Evolutionary conservation across 2,797 vertebrate species (phyloP).

Genomic region (Carapus acus): DNA sequence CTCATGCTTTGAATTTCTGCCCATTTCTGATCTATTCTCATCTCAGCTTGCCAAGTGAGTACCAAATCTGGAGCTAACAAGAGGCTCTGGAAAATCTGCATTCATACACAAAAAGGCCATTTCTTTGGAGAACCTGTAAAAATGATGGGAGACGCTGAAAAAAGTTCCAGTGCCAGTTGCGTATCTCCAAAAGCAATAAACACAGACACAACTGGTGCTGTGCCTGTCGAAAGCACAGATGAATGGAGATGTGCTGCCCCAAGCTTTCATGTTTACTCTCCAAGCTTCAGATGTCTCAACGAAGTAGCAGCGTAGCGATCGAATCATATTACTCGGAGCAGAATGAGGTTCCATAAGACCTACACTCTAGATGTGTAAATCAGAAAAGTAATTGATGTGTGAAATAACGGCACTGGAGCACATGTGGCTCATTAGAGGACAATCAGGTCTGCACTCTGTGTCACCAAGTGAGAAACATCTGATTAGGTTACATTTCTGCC

Average conservation of each 20-base stretch:
- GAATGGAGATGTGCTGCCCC: neutral
- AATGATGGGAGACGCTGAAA: too few relatives aligned
- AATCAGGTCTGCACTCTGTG: conserved; percentile 28
- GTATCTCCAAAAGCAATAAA: too few relatives aligned
- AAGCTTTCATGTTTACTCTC: too few relatives aligned
- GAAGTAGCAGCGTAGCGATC: conserved; percentile 3
- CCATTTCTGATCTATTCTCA: too few relatives aligned
- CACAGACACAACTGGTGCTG: conserved; percentile 13
- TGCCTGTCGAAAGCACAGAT: too few relatives aligned
- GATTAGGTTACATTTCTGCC: conserved; percentile 70
- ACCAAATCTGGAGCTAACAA: neutral
- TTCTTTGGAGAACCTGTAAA: too few relatives aligned
- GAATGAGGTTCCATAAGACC: conserved; percentile 13
- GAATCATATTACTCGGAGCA: neutral
- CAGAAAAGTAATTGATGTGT: conserved; percentile 3
- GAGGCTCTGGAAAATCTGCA: too few relatives aligned
- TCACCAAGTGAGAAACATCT: conserved; percentile 50
- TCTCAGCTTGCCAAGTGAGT: neutral
- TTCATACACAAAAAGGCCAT: too few relatives aligned
- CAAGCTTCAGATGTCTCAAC: conserved; percentile 13
- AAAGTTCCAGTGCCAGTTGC: too few relatives aligned
- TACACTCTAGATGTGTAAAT: neutral
- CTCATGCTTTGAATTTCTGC: neutral
- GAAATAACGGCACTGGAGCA: conserved; percentile 9
- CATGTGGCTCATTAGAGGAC: conserved; percentile 28